Evolutionary conservation across 1,140 invertebrate genomes (phyloP).

Genomic region (Piezodorus guildinii): DNA sequence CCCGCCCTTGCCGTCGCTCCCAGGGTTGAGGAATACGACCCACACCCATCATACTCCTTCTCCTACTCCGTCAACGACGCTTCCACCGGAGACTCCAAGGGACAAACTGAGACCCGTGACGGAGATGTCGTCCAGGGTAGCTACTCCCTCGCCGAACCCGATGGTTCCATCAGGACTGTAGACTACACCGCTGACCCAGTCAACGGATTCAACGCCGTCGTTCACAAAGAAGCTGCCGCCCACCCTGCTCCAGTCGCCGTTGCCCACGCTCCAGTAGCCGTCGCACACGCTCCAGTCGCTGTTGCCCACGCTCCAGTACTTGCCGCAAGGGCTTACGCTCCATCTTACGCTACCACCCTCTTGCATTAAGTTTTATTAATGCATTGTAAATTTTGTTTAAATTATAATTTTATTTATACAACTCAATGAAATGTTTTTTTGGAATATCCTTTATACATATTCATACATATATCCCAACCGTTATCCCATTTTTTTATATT

Average conservation of each 20-base stretch:
- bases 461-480: too few species aligned
- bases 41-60: constrained; percentile 30
- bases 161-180: constrained; percentile 30
- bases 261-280: constrained; percentile 18
- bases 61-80: constrained; percentile 32
- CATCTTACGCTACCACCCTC: too few species aligned
- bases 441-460: too few species aligned
- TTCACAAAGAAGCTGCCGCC: background rate
- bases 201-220: constrained; percentile 32
- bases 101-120: constrained; percentile 22
- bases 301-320: background rate
- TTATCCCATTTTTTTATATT: too few species aligned
- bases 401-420: too few species aligned
- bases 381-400: too few species aligned
- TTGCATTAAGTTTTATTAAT: too few species aligned
- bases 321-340: too few species aligned
- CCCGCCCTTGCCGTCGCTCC: background rate
- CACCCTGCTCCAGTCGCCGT: too few species aligned
- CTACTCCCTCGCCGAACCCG: constrained; percentile 29
- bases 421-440: too few species aligned
- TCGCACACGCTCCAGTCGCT: background rate
- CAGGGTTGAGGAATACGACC: background rate
- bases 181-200: constrained; percentile 31
- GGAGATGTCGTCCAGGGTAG: constrained; percentile 26
- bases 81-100: constrained; percentile 29